Evolutionary conservation across 2,797 vertebrate species (phyloP).

Genomic region (Sebastes aleutianus): DNA sequence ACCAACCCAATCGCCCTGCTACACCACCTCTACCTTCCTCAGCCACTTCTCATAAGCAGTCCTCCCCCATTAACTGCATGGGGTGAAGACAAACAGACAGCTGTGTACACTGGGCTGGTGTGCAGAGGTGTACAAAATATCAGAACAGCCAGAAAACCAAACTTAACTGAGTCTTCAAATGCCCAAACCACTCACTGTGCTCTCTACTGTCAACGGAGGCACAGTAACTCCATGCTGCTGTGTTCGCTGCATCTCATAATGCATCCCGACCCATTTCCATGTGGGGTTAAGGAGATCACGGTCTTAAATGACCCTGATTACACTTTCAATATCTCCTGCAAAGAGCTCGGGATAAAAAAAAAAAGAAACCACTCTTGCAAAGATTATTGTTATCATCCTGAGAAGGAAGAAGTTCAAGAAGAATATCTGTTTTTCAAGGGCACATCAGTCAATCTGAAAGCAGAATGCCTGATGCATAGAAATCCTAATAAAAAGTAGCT

Average conservation of each 20-base stretch:
- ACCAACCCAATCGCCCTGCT: slow-evolving; percentile 14
- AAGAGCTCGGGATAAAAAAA: slow-evolving; percentile 7
- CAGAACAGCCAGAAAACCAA: slow-evolving; percentile 37
- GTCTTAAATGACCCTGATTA: neutral
- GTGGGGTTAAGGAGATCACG: slow-evolving; percentile 24
- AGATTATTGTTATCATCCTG: slow-evolving; percentile 8
- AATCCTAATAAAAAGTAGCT: slow-evolving; percentile 48
- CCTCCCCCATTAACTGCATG: neutral
- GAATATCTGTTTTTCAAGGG: slow-evolving; percentile 46
- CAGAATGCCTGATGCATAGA: slow-evolving; percentile 38
- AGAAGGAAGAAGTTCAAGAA: slow-evolving; percentile 21
- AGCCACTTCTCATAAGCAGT: slow-evolving; percentile 30
- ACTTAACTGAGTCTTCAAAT: slow-evolving; percentile 2
- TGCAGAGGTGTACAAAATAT: slow-evolving; percentile 27
- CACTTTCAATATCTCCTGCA: neutral
- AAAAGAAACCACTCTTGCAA: neutral
- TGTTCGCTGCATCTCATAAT: slow-evolving; percentile 50
- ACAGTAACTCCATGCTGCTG: slow-evolving; percentile 36
- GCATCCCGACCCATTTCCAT: slow-evolving; percentile 4
- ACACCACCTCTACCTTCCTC: slow-evolving; percentile 29
- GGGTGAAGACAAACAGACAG: slow-evolving; percentile 17
- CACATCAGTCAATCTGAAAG: slow-evolving; percentile 19
- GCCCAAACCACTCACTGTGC: slow-evolving; percentile 24
- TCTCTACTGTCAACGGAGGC: slow-evolving; percentile 26
- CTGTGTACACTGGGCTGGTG: slow-evolving; percentile 27